Evolutionary conservation across 2,797 vertebrate species (phyloP).

Genomic region (Pipistrellus kuhlii): DNA sequence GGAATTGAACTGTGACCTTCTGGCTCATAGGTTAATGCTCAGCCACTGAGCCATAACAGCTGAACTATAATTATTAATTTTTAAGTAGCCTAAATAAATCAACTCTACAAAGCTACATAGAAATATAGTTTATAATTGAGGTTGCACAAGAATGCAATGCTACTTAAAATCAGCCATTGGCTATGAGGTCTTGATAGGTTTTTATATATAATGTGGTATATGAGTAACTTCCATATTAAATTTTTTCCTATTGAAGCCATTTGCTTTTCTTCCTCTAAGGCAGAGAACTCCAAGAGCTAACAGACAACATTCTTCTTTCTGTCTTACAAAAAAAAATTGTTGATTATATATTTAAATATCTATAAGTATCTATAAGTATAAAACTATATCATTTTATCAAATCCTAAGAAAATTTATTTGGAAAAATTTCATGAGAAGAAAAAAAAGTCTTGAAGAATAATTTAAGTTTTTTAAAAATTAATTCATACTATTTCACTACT

Average conservation of each 20-base stretch:
- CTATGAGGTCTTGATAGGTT: neutral
- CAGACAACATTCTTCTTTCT: neutral
- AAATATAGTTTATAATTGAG: neutral
- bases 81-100: slow-evolving; percentile 28
- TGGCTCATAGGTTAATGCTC: too few species aligned
- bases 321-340: neutral
- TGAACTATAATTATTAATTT: neutral
- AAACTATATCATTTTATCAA: neutral
- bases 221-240: neutral
- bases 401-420: neutral
- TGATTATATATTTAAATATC: neutral
- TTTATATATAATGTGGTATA: neutral
- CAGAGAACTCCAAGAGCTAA: slow-evolving; percentile 4
- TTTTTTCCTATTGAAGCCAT: neutral
- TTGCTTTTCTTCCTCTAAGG: neutral
- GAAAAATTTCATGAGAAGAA: neutral
- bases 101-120: neutral
- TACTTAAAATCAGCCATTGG: slow-evolving; percentile 6
- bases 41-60: too few species aligned
- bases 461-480: neutral
- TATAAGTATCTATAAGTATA: slow-evolving; percentile 4
- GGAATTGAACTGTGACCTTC: too few species aligned
- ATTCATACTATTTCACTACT: neutral
- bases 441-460: neutral
- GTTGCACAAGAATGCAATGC: neutral